A percentile compares a stretch with the other conserved stretches of the same genome.
Evolutionary conservation across 2,797 vertebrate species (phyloP).

Genomic region (Spea hammondii): DNA sequence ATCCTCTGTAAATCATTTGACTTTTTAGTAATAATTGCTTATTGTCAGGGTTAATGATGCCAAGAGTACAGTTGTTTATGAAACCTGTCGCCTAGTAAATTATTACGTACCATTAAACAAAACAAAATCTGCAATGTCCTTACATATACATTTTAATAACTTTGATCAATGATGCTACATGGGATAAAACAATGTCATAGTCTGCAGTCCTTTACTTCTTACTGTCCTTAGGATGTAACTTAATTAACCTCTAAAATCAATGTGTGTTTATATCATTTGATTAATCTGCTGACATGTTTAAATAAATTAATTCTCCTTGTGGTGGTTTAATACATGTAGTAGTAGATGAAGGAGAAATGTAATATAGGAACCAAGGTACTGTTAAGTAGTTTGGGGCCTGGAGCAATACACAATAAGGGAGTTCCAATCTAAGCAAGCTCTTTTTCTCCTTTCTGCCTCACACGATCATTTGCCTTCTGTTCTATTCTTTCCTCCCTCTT

Average conservation of each 20-base stretch:
- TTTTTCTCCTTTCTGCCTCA: too few relatives aligned
- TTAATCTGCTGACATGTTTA: conserved; percentile 12
- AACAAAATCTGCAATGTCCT: conserved; percentile 18
- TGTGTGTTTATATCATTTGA: conserved; percentile 10
- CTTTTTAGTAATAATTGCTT: conserved; percentile 30
- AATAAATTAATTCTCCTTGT: conserved; percentile 3
- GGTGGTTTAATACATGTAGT: neutral
- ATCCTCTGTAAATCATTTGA: conserved; percentile 31
- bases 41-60: conserved; percentile 44
- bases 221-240: conserved; percentile 22
- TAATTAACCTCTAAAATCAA: conserved; percentile 31
- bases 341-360: neutral
- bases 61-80: conserved; percentile 34
- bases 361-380: too few relatives aligned
- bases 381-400: too few relatives aligned
- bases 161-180: conserved; percentile 30
- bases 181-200: conserved; percentile 27
- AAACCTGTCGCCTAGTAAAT: conserved; percentile 25
- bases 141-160: neutral
- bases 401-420: too few relatives aligned
- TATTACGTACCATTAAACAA: conserved; percentile 40
- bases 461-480: too few relatives aligned
- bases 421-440: too few relatives aligned
- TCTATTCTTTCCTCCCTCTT: too few relatives aligned
- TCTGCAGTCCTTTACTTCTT: conserved; percentile 29